Conservation (phyloP, 2,113 vertebrate species). For the Paramormyrops kingsleyae region DNA sequence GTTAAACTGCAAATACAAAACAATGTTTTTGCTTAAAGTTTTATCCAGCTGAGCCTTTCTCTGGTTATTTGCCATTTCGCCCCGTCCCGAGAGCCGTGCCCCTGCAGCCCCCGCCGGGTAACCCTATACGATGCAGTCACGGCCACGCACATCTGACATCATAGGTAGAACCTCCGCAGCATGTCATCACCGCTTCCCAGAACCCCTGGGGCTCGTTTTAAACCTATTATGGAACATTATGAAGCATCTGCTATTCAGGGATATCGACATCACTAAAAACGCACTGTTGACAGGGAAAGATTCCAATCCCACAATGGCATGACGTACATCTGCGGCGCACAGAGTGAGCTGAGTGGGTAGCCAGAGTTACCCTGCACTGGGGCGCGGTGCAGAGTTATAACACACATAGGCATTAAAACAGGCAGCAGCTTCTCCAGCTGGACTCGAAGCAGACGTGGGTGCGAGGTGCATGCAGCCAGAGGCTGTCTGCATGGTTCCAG, state of each 20-base stretch:
- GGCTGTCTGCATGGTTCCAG: neutral
- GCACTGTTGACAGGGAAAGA: neutral
- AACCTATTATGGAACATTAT: constrained; percentile 12
- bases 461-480: neutral
- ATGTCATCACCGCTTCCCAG: constrained; percentile 14
- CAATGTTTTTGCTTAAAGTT: neutral
- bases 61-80: neutral
- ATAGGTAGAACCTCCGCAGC: constrained; percentile 1
- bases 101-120: neutral
- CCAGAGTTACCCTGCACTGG: neutral
- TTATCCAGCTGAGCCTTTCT: neutral
- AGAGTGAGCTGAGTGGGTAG: constrained; percentile 2
- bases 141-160: neutral
- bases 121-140: neutral
- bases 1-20: neutral
- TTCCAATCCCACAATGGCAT: neutral
- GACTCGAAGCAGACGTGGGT: neutral
- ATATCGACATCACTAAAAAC: neutral
- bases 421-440: neutral
- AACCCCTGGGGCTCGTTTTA: constrained; percentile 13
- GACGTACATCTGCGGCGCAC: neutral
- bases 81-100: neutral
- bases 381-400: neutral
- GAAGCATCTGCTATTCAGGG: constrained; percentile 8
- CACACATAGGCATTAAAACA: neutral